These are phyloP conservation scores for Chloroceryle inda DNA, from an alignment of 2,797 vertebrate genomes.

Conservation along the genomic window DNA sequence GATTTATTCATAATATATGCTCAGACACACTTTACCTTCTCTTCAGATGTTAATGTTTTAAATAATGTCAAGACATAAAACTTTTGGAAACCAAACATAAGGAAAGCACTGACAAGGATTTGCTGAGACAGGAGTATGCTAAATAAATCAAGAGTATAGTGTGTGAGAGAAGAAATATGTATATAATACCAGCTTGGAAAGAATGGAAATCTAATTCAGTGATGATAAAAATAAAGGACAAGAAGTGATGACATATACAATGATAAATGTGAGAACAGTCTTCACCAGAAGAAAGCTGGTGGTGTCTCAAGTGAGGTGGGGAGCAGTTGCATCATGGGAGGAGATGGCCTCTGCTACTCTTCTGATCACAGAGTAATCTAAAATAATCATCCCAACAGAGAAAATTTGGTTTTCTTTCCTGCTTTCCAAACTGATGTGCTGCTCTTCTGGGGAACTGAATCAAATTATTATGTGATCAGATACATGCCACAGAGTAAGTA, in stretches of 20 bases:
- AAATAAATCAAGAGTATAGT: slow-evolving; percentile 24
- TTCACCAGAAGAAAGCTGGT: not conserved
- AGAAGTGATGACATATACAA: not conserved
- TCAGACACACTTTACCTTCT: not conserved
- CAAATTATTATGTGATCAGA: not conserved
- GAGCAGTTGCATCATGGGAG: not conserved
- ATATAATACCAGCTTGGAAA: not conserved
- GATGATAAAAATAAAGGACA: not conserved
- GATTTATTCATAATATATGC: slow-evolving; percentile 7
- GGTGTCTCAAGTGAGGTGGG: rapidly evolving
- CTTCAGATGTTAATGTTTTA: not conserved
- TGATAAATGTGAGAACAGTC: not conserved
- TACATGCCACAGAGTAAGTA: not conserved
- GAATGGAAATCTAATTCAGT: not conserved
- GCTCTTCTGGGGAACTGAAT: not conserved
- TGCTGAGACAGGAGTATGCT: not conserved
- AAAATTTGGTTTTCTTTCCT: not conserved
- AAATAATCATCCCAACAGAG: not conserved
- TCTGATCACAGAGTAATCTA: not conserved
- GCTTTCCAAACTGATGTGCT: not conserved
- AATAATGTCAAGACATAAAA: not conserved
- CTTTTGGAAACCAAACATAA: not conserved
- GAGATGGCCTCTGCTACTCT: not conserved
- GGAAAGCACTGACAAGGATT: not conserved
- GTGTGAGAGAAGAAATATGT: not conserved